Conservation (phyloP, 2,888 invertebrate genomes). For the Parnassius apollo region DNA sequence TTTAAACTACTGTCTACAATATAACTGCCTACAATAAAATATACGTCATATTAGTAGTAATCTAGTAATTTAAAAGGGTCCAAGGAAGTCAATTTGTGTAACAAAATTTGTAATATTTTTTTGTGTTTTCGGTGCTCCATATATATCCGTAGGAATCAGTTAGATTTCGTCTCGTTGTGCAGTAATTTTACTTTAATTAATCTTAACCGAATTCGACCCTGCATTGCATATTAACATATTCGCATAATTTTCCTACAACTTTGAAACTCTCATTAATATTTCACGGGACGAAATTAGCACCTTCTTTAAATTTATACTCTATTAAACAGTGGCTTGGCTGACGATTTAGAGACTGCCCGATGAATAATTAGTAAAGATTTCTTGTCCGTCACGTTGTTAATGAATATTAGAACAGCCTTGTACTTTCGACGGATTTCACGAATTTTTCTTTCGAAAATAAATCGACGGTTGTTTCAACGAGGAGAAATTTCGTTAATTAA, state of each 20-base stretch:
- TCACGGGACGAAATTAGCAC: constrained; percentile 61
- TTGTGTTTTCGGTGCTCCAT: too few relatives aligned
- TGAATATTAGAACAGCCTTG: constrained; percentile 67
- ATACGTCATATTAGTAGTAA: too few relatives aligned
- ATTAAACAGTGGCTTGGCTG: constrained; percentile 61
- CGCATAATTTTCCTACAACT: constrained; percentile 43
- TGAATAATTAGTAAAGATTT: constrained; percentile 78
- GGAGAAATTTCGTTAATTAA: constrained; percentile 70
- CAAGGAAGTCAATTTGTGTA: too few relatives aligned
- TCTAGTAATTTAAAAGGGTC: too few relatives aligned
- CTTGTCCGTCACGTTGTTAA: constrained; percentile 75
- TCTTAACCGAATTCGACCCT: constrained; percentile 37
- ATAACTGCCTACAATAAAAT: too few relatives aligned
- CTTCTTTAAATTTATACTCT: constrained; percentile 70
- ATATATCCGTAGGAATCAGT: too few relatives aligned
- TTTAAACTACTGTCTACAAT: too few relatives aligned
- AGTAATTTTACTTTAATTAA: constrained; percentile 47
- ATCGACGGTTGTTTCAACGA: constrained; percentile 54
- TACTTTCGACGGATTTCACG: constrained; percentile 35
- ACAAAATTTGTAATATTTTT: too few relatives aligned
- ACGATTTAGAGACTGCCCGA: constrained; percentile 70
- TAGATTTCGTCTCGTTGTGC: too few relatives aligned
- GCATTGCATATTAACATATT: too few relatives aligned
- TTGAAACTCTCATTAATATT: constrained; percentile 63
- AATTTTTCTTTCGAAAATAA: constrained; percentile 44